These are phyloP conservation scores for Thalpophila matura DNA, from an alignment of 2,888 invertebrate species.

Conservation along the genomic window DNA sequence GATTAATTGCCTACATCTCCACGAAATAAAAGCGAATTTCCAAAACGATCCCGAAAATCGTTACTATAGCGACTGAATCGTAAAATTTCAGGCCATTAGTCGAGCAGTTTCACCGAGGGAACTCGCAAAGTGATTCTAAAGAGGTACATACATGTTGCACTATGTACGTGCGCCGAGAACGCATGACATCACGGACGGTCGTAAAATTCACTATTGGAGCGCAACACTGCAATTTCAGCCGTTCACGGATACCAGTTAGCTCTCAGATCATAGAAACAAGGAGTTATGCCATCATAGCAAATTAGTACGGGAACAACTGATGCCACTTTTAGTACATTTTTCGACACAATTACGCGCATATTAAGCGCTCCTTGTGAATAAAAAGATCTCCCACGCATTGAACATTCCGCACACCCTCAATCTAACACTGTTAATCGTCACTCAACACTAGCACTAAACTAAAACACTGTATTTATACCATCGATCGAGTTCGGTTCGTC, in stretches of 20 bases:
- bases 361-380: no score
- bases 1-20: neutral
- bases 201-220: conserved; percentile 49
- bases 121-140: conserved; percentile 49
- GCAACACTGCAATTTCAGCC: conserved; percentile 47
- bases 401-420: no score
- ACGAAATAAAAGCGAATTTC: neutral
- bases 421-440: no score
- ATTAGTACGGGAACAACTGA: no score
- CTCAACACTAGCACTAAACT: no score
- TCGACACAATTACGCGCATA: no score
- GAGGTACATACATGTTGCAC: conserved; percentile 45
- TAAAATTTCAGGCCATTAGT: conserved; percentile 36
- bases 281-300: no score
- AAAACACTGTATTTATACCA: no score
- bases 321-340: no score
- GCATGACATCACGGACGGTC: conserved; percentile 45
- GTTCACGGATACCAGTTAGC: conserved; percentile 33
- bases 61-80: neutral
- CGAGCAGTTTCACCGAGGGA: conserved; percentile 19
- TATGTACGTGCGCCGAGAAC: conserved; percentile 42
- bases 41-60: neutral
- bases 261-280: no score
- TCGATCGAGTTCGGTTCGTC: no score
- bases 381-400: no score